Evolutionary conservation across 1,140 invertebrate genomes (phyloP).

Genomic region (Drosophila murphyi): DNA sequence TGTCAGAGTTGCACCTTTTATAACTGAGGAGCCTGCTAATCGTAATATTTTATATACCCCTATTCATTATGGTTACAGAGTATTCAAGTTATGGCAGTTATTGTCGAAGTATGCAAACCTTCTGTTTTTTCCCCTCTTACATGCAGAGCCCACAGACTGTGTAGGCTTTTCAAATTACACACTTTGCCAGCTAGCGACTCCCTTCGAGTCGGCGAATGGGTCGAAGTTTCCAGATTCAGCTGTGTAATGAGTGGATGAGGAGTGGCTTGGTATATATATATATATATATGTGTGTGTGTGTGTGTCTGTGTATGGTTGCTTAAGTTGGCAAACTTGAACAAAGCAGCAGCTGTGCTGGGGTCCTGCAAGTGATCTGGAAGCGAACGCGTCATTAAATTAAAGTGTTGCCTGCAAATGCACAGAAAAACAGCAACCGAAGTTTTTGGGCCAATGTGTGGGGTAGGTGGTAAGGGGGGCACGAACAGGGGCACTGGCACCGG

Average conservation of each 20-base stretch:
- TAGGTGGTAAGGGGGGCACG: background rate
- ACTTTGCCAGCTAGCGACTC: conserved; percentile 8
- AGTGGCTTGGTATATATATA: too few species aligned
- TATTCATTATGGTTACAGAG: too few species aligned
- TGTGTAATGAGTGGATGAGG: conserved; percentile 3
- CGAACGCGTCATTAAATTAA: conserved; percentile 73
- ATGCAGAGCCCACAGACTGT: background rate
- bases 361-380: conserved; percentile 50
- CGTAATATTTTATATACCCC: too few species aligned
- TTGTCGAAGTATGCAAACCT: background rate
- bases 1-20: too few species aligned
- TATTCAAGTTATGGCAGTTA: background rate
- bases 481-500: too few species aligned
- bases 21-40: too few species aligned
- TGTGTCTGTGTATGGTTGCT: background rate
- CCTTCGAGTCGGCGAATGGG: conserved; percentile 1
- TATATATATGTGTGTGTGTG: background rate
- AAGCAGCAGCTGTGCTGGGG: conserved; percentile 46
- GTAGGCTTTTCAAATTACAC: conserved; percentile 17
- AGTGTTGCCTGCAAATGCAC: conserved; percentile 60
- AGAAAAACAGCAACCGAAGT: conserved; percentile 35
- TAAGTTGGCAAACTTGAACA: conserved; percentile 62
- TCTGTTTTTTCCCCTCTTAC: background rate
- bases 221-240: conserved; percentile 29
- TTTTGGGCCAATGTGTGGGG: conserved; percentile 24